Evolutionary conservation across 2,888 invertebrate species (phyloP).

Genomic region (Drosophila borealis): DNA sequence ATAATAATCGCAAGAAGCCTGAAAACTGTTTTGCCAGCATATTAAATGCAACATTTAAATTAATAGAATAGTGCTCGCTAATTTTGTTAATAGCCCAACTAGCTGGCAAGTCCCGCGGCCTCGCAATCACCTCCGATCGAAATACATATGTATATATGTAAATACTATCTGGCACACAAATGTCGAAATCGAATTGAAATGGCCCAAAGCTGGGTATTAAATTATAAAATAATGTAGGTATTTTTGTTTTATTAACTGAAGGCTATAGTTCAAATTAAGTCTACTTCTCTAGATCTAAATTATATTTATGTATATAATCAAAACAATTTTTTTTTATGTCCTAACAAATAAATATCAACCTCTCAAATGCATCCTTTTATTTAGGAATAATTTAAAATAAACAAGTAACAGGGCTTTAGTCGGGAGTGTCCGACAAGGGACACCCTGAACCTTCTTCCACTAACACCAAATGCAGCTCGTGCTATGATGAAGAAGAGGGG

Average conservation of each 20-base stretch:
- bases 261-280: neutral
- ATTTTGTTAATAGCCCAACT: slow-evolving; percentile 49
- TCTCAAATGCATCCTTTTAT: too few relatives aligned
- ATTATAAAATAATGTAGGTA: slow-evolving; percentile 21
- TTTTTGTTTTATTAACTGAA: slow-evolving; percentile 10
- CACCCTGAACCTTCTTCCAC: too few relatives aligned
- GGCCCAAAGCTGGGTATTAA: slow-evolving; percentile 37
- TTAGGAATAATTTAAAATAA: too few relatives aligned
- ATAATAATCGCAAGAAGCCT: slow-evolving; percentile 47
- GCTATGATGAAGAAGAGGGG: too few relatives aligned
- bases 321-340: neutral
- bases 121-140: slow-evolving; percentile 1
- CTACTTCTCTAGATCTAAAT: neutral
- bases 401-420: too few relatives aligned
- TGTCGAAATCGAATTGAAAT: slow-evolving; percentile 35
- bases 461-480: too few relatives aligned
- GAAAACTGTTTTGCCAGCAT: slow-evolving; percentile 36
- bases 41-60: slow-evolving; percentile 64
- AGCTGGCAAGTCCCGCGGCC: slow-evolving; percentile 16
- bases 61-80: slow-evolving; percentile 65
- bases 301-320: neutral
- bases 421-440: too few relatives aligned
- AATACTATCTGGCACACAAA: slow-evolving; percentile 10
- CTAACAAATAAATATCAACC: neutral
- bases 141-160: slow-evolving; percentile 9